Conservation (phyloP, 2,113 vertebrate genomes). For the Ailurus styani region DNA sequence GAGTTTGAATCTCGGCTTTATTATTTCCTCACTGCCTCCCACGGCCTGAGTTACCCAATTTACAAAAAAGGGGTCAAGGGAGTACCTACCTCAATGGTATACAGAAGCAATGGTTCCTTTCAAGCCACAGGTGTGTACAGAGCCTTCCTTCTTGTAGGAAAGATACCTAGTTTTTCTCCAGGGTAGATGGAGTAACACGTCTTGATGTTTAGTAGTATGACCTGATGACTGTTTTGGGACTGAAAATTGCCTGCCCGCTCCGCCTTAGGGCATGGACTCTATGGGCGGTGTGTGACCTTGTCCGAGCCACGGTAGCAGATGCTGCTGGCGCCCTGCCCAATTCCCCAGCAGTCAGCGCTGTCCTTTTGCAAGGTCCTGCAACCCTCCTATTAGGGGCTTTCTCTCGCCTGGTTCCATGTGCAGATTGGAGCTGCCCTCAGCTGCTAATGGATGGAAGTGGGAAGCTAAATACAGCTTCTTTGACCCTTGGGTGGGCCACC, state of each 20-base stretch:
- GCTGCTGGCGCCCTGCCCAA: neutral
- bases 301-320: fast-evolving
- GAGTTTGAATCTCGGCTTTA: neutral
- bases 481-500: neutral
- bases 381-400: neutral
- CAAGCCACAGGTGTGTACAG: too few relatives aligned
- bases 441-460: neutral
- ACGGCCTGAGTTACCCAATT: neutral
- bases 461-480: neutral
- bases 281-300: neutral
- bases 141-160: neutral
- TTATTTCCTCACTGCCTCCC: neutral
- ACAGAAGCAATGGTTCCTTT: neutral
- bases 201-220: neutral
- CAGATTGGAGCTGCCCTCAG: neutral
- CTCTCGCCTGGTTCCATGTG: neutral
- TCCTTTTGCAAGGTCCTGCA: neutral
- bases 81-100: neutral
- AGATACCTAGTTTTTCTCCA: neutral
- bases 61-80: neutral
- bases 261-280: fast-evolving
- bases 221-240: neutral
- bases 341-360: fast-evolving
- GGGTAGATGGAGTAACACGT: neutral
- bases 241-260: neutral